These are phyloP conservation scores for Myotis myotis DNA, from an alignment of 2,797 vertebrate genomes.

Conservation along the genomic window DNA sequence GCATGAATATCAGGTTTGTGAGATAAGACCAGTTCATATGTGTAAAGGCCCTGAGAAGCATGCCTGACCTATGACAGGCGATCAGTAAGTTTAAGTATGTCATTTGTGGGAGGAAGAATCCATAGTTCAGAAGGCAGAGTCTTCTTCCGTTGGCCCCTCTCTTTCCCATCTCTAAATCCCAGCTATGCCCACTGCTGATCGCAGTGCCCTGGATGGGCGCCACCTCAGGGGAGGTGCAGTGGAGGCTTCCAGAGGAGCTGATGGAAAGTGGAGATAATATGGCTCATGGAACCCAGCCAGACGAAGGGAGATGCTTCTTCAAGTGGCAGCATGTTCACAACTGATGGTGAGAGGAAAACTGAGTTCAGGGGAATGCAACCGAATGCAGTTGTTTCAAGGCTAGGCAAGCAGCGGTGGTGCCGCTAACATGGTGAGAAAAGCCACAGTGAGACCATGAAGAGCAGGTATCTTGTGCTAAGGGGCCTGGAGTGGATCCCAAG, in stretches of 20 bases:
- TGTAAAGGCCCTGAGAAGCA: neutral
- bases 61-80: neutral
- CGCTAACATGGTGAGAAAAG: neutral
- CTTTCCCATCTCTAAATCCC: neutral
- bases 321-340: neutral
- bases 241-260: neutral
- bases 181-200: neutral
- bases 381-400: neutral
- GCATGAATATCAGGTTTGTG: neutral
- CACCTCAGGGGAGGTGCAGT: fast-evolving
- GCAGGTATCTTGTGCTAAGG: neutral
- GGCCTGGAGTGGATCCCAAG: neutral
- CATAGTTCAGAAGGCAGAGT: neutral
- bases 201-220: fast-evolving
- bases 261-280: no score
- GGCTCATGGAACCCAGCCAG: neutral
- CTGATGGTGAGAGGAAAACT: neutral
- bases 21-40: neutral
- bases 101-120: neutral
- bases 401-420: fast-evolving
- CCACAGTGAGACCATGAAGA: neutral
- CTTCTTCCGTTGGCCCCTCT: neutral
- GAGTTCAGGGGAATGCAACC: neutral
- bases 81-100: neutral
- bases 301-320: neutral